Evolutionary conservation across 2,888 invertebrate genomes (phyloP), one percentile per base, ranked within the genome.

Genomic region (Zonitis immaculata): DNA sequence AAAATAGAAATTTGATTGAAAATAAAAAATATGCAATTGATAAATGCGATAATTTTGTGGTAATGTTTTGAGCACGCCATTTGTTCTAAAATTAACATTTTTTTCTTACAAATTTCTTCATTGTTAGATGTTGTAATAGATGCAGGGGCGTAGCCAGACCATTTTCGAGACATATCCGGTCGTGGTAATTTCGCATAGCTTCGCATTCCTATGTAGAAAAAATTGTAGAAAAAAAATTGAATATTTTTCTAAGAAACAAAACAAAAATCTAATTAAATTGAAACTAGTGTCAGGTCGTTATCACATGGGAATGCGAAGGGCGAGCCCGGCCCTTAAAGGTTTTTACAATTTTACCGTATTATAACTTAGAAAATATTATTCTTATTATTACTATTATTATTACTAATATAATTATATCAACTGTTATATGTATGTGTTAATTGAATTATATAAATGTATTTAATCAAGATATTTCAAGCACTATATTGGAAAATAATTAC

Each of bases 91-190:
- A 20, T 16, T 35, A 7, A 16, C 9, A n/a, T 11, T 20, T 11
- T 5, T 11, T 8, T 11, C 3, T 3, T 27, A 27, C 27, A 9
- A 27, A 3, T n/a, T n/a, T 28, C 3, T 18, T 5, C 11, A 11
- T 18, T 9, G 18, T 39, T 39, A 20, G 39, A 39, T 39, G 39
- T 22, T 39, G 39, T 39, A 11, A 39, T 39, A 39, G 27, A 44
- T 44, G 47, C 27, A 26, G 61, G 62, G 66, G 67, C 62, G 64
- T 59, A 62, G 73, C 74, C 72, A 73, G 76, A 76, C 76, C 76
- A 76, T 75, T 76, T 39, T 75, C 76, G 63, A 75, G 72, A 76
- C 76, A 76, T 76, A 76, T 75, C 76, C 68, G 73, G 73, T 66
- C 64, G 62, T 54, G 68, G 65, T 59, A 58, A 8, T 18, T 11